Conservation (phyloP, 35 echinoderm and acorn worm genomes). For the Heliocidaris erythrogramma region DNA sequence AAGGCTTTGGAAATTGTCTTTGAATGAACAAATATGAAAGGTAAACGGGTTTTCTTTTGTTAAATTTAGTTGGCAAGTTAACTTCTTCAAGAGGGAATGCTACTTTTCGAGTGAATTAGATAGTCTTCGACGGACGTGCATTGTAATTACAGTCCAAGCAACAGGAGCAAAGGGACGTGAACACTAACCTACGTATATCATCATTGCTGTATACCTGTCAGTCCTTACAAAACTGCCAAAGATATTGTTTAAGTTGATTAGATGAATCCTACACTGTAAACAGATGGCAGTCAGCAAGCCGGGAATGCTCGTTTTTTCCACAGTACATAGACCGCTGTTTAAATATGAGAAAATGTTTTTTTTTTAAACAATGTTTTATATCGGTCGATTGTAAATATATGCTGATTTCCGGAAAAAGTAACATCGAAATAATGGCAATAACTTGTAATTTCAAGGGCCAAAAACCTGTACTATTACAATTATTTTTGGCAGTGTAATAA, state of each 20-base stretch:
- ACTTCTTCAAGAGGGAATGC: neutral
- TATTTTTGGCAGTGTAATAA: too few species aligned
- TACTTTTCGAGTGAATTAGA: neutral
- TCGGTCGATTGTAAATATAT: too few species aligned
- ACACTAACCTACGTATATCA: neutral
- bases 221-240: neutral
- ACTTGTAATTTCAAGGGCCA: too few species aligned
- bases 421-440: too few species aligned
- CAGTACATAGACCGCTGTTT: too few species aligned
- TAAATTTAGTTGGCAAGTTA: slow-evolving; percentile 3
- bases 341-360: too few species aligned
- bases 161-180: neutral
- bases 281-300: too few species aligned
- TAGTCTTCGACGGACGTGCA: neutral
- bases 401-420: too few species aligned
- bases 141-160: neutral
- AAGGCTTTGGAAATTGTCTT: slow-evolving; percentile 5
- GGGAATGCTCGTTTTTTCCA: too few species aligned
- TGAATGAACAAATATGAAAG: slow-evolving; percentile 3
- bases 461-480: too few species aligned
- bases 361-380: too few species aligned
- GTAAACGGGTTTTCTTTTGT: slow-evolving; percentile 8
- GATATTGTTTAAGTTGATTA: neutral
- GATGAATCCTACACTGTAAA: too few species aligned
- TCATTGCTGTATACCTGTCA: neutral